Evolutionary conservation across 2,888 invertebrate species (phyloP).

Genomic region (Euplagia quadripunctaria): DNA sequence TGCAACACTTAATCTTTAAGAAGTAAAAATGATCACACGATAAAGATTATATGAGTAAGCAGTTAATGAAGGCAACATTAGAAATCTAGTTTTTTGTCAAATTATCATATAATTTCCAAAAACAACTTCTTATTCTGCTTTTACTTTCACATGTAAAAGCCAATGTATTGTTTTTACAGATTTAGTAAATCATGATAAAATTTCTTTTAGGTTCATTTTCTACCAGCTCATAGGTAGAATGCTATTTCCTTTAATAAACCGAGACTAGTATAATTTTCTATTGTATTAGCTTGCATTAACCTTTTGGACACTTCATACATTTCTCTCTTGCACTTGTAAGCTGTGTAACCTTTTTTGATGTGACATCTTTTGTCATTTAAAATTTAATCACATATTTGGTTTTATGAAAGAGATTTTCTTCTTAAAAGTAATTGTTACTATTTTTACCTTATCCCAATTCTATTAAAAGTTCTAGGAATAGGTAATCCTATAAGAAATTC

Average conservation of each 20-base stretch:
- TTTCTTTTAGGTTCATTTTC: conserved; percentile 5
- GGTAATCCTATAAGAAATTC: neutral
- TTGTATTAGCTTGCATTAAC: neutral
- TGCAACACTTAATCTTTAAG: neutral
- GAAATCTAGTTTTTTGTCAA: conserved; percentile 48
- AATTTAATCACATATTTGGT: too few species aligned
- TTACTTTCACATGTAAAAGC: conserved; percentile 49
- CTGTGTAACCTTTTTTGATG: too few species aligned
- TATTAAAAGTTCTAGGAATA: neutral
- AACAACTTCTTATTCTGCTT: conserved; percentile 38
- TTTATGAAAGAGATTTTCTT: too few species aligned
- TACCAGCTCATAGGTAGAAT: conserved; percentile 1
- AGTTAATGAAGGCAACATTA: conserved; percentile 38
- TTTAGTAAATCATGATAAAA: neutral
- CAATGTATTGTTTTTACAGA: conserved; percentile 13
- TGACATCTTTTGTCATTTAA: too few species aligned
- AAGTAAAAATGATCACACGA: neutral
- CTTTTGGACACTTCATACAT: neutral
- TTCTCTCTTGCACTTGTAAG: too few species aligned
- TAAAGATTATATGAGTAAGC: neutral
- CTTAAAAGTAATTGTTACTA: too few species aligned
- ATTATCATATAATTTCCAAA: conserved; percentile 51
- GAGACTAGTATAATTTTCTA: neutral
- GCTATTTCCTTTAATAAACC: conserved; percentile 7
- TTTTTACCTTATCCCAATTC: neutral